Conservation (phyloP, 2,113 vertebrate species). For the Grammomys dolichurus region DNA sequence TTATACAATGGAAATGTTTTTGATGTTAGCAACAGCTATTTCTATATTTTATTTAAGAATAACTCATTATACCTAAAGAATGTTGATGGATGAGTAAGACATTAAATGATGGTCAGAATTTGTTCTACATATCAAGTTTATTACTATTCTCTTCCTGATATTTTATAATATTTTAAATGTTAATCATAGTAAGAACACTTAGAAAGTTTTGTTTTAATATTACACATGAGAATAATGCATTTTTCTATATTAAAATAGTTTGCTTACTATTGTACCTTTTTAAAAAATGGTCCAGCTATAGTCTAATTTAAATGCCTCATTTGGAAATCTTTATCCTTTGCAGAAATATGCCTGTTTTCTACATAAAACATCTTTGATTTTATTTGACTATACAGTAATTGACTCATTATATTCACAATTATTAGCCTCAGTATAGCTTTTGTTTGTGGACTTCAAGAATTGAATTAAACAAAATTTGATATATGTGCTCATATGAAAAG, state of each 20-base stretch:
- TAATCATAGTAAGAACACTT: not conserved
- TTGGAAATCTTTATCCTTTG: not conserved
- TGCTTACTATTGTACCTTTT: not conserved
- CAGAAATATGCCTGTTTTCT: not conserved
- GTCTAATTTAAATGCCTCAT: not conserved
- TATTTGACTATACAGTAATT: not conserved
- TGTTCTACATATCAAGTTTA: not conserved
- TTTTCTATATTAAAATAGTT: not conserved
- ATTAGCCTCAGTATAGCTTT: not conserved
- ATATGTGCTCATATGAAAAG: not conserved
- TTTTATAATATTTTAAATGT: constrained; percentile 27
- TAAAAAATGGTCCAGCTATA: not conserved
- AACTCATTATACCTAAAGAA: not conserved
- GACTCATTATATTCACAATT: not conserved
- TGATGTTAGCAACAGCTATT: not conserved
- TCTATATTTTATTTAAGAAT: not conserved
- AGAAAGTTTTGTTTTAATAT: constrained; percentile 11
- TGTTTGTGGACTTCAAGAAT: not conserved
- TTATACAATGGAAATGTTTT: not conserved
- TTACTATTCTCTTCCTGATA: not conserved
- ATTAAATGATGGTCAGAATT: not conserved
- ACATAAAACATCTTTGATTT: not conserved
- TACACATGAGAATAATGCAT: not conserved
- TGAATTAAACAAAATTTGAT: not conserved
- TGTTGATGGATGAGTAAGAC: not conserved